These are phyloP conservation scores for Drosophila gunungcola DNA, from an alignment of 1,140 invertebrate genomes.

Conservation along the genomic window DNA sequence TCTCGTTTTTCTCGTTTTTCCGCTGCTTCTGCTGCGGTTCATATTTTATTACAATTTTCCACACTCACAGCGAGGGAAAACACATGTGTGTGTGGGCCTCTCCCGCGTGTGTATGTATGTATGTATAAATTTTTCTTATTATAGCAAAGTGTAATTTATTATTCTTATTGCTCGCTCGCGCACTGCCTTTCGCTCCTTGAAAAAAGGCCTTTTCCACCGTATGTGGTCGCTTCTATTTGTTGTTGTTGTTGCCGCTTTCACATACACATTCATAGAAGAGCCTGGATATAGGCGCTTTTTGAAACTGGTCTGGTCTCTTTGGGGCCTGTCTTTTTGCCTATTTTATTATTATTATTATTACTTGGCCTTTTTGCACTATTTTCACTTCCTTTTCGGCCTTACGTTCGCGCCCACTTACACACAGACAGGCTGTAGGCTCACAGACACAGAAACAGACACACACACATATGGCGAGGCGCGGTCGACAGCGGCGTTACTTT, in stretches of 20 bases:
- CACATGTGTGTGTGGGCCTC: conserved; percentile 54
- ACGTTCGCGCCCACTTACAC: conserved; percentile 53
- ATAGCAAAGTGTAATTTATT: conserved; percentile 84
- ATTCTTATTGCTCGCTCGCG: conserved; percentile 79
- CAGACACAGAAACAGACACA: conserved; percentile 39
- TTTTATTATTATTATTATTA: conserved; percentile 72
- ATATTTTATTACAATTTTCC: conserved; percentile 84
- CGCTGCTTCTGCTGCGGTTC: conserved; percentile 57
- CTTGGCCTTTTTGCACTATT: conserved; percentile 71
- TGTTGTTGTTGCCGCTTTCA: conserved; percentile 52
- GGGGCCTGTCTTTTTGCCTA: conserved; percentile 66
- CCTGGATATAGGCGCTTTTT: conserved; percentile 78
- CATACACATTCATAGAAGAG: conserved; percentile 50
- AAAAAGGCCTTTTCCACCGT: conserved; percentile 77
- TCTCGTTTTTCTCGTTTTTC: conserved; percentile 59
- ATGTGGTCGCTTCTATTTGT: conserved; percentile 69
- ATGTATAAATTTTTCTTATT: conserved; percentile 83
- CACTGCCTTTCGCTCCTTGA: conserved; percentile 71
- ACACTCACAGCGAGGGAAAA: conserved; percentile 44
- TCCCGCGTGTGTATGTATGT: conserved; percentile 38
- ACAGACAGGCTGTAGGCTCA: conserved; percentile 23
- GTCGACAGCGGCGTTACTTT: conserved; percentile 51
- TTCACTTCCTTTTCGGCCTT: conserved; percentile 69
- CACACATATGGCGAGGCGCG: conserved; percentile 63
- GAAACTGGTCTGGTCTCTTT: conserved; percentile 70